A percentile compares a stretch with the other conserved stretches of the same genome.
These are phyloP conservation scores for Argyrosomus japonicus DNA, from an alignment of 2,113 vertebrate genomes.

Conservation along the genomic window DNA sequence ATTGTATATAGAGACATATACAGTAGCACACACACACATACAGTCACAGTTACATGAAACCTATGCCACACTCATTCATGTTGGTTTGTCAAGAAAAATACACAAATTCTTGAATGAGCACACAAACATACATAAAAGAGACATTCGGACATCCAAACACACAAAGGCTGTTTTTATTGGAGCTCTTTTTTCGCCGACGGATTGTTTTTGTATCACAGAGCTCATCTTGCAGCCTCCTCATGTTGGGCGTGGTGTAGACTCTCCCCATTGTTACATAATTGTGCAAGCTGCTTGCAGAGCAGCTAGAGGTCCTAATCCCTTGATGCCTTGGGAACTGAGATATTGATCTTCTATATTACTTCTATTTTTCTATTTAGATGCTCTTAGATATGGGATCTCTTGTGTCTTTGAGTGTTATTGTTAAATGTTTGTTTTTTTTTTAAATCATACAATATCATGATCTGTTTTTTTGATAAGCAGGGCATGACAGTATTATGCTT, in stretches of 20 bases:
- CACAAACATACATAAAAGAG: conserved; percentile 11
- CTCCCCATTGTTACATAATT: conserved; percentile 31
- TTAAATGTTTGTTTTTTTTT: conserved; percentile 11
- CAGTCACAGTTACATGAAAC: neutral
- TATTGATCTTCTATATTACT: conserved; percentile 9
- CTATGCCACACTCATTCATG: neutral
- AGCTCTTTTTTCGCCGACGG: neutral
- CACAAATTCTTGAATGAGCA: conserved; percentile 1
- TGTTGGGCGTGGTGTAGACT: conserved; percentile 33
- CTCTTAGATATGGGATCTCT: conserved; percentile 19
- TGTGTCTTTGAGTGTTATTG: conserved; percentile 3
- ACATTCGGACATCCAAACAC: conserved; percentile 15
- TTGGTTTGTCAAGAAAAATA: conserved; percentile 5
- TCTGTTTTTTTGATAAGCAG: conserved; percentile 43
- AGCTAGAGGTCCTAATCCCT: conserved; percentile 11
- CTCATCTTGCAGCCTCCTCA: conserved; percentile 42
- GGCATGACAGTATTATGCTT: conserved; percentile 34
- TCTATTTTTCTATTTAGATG: conserved; percentile 48
- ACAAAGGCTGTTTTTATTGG: conserved; percentile 41
- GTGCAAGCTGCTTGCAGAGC: neutral
- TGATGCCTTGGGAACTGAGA: conserved; percentile 10
- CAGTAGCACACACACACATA: conserved; percentile 15
- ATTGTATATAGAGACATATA: conserved; percentile 52
- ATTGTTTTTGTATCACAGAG: conserved; percentile 38
- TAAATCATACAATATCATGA: conserved; percentile 4